These are phyloP conservation scores for Okamejei kenojei DNA, from an alignment of 2,797 vertebrate genomes.

Conservation along the genomic window DNA sequence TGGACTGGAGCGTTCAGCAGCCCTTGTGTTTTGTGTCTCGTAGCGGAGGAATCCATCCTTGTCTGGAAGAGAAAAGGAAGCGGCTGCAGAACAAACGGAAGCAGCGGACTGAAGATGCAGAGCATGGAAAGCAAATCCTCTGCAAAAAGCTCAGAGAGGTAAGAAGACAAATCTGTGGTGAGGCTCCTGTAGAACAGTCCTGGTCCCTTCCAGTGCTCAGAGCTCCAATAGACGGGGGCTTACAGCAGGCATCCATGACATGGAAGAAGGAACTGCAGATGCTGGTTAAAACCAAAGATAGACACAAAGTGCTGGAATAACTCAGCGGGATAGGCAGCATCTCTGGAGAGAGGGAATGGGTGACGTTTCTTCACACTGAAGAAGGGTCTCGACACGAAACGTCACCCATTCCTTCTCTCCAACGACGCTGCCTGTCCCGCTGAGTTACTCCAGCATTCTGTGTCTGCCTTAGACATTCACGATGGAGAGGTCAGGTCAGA, in stretches of 20 bases:
- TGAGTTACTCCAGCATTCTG: too few relatives aligned
- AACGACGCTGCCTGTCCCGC: too few relatives aligned
- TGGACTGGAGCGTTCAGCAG: background rate
- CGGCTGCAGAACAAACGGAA: conserved; percentile 76
- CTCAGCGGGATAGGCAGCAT: too few relatives aligned
- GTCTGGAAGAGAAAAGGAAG: conserved; percentile 65
- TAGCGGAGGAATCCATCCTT: conserved; percentile 52
- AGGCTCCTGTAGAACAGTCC: background rate
- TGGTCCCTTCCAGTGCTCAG: background rate
- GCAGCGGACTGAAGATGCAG: conserved; percentile 51
- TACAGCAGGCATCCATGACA: background rate
- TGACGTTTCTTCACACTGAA: too few relatives aligned
- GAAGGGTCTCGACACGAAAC: too few relatives aligned
- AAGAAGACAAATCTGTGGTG: background rate
- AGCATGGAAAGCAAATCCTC: conserved; percentile 61
- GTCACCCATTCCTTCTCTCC: too few relatives aligned
- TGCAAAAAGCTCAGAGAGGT: conserved; percentile 81
- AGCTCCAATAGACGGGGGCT: background rate
- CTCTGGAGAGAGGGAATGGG: too few relatives aligned
- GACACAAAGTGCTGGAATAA: too few relatives aligned
- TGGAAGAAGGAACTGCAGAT: too few relatives aligned
- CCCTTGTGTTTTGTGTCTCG: conserved; percentile 26
- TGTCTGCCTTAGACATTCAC: too few relatives aligned
- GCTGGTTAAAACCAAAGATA: too few relatives aligned
- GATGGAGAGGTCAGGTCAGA: background rate